Conservation (phyloP, 2,888 invertebrate species). For the Cerastoderma edule region DNA sequence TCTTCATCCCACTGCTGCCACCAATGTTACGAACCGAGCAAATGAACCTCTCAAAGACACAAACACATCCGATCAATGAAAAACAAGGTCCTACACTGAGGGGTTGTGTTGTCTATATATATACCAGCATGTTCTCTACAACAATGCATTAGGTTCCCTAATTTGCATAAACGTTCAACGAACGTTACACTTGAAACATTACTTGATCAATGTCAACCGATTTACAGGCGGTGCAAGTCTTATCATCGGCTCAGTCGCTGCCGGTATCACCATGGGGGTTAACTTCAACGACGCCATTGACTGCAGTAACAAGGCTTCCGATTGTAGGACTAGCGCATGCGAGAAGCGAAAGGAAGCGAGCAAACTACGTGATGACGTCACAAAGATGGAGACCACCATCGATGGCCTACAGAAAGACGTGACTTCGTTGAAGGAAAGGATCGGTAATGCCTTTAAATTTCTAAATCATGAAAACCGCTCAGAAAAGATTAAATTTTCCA, state of each 20-base stretch:
- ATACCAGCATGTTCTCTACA: not conserved
- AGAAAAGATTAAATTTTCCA: no score
- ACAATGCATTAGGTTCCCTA: no score
- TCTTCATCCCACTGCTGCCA: no score
- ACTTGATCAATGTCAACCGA: not conserved
- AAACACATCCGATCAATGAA: not conserved
- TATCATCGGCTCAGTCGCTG: not conserved
- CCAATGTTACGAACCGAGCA: no score
- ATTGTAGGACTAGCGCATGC: not conserved
- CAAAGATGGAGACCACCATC: not conserved
- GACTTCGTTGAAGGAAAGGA: not conserved
- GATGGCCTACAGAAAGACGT: not conserved
- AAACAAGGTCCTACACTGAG: not conserved
- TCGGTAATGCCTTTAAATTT: no score
- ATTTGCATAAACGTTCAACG: no score
- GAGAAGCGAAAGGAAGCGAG: not conserved
- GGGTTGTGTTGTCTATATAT: not conserved
- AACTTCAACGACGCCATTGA: not conserved
- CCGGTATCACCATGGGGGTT: not conserved
- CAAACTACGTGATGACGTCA: constrained; percentile 2
- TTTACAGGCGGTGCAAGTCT: constrained; percentile 11
- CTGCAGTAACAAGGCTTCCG: not conserved
- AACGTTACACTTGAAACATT: not conserved
- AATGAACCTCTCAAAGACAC: no score
- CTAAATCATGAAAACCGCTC: no score